Evolutionary conservation across 2,888 invertebrate species (phyloP), one percentile per base, ranked within the genome.

Genomic region (Beris chalybata): DNA sequence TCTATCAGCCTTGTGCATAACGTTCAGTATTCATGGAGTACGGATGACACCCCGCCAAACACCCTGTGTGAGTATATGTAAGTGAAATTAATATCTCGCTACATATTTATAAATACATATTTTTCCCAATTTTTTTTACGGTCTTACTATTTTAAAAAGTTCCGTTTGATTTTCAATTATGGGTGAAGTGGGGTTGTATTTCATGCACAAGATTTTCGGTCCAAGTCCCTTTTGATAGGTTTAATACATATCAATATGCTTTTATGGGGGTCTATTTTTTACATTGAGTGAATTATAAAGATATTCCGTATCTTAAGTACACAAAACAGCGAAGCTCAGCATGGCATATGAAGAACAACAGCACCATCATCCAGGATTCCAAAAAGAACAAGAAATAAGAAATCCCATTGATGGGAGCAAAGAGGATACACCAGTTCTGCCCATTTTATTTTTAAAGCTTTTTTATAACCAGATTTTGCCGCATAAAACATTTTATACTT

Each of bases 111-210:
- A n/a, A n/a, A n/a, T n/a, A n/a, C n/a, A n/a, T n/a, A n/a, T n/a
- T n/a, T n/a, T n/a, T n/a, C n/a, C n/a, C n/a, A n/a, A n/a, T n/a
- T n/a, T 32, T 32, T 32, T 32, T 32, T 32, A 32, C 7, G 32
- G 32, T 32, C 7, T 32, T 32, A 7, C 32, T 5, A 32, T 32
- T 32, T 32, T 32, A 67, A 61, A 63, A 50, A 47, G 44, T 53
- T 58, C 67, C 63, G 53, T 57, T 64, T 58, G 55, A 64, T 57
- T 67, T 67, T 64, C 67, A 67, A 67, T 67, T 67, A 67, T 56
- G 64, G 54, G 52, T n/a, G n/a, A n/a, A n/a, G n/a, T n/a, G n/a
- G n/a, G n/a, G 45, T 53, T 47, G 53, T 64, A 52, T 67, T 67
- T 67, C 57, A 64, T 67, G 54, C 56, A 53, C 58, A 57, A 50